Percentiles rank a stretch among this genome's conserved stretches.
These are phyloP conservation scores for Mixornis gularis DNA, from an alignment of 2,113 vertebrate species.

Conservation along the genomic window DNA sequence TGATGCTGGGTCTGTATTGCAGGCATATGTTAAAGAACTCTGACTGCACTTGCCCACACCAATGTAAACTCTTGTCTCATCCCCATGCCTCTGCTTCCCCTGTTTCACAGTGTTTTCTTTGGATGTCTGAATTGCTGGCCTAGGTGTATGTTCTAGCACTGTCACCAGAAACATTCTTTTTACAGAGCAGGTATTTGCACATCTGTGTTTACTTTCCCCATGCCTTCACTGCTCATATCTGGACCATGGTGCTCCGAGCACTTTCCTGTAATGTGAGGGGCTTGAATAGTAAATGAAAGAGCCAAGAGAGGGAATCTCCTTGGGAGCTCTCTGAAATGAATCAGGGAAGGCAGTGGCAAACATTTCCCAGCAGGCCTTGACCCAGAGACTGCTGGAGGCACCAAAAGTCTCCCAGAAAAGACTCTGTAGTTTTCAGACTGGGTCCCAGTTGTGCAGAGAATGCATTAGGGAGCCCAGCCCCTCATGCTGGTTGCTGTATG, in stretches of 20 bases:
- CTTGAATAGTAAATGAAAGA: background rate
- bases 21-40: background rate
- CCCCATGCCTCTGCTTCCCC: background rate
- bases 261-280: background rate
- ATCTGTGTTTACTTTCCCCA: background rate
- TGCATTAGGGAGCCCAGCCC: background rate
- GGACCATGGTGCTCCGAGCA: background rate
- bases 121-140: background rate
- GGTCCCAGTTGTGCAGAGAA: background rate
- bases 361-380: rapidly evolving
- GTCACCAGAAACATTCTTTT: background rate
- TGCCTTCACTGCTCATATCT: background rate
- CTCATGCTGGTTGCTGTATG: rapidly evolving
- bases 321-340: background rate
- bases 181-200: background rate
- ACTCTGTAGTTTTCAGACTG: background rate
- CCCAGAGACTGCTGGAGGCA: background rate
- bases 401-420: background rate
- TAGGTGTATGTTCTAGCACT: background rate
- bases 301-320: background rate
- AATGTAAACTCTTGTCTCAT: background rate
- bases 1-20: background rate
- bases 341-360: background rate
- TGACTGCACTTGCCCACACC: rapidly evolving
- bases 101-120: rapidly evolving